phyloP scores from a whole-genome alignment of 2,797 vertebrate species.

The Loris lydekkerianus region DNA sequence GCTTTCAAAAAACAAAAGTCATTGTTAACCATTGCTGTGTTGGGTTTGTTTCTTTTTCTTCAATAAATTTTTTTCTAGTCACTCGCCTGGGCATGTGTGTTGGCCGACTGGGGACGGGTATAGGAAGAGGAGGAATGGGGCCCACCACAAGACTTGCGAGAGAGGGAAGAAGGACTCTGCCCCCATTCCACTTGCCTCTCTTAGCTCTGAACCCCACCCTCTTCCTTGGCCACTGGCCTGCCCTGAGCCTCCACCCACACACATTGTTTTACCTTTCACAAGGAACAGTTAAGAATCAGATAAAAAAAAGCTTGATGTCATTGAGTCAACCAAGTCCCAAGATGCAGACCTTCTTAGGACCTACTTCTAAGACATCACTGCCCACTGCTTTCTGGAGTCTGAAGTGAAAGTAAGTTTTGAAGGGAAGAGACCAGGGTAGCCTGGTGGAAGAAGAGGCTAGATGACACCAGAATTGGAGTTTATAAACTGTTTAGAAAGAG shows the following conservation, averaged over 20 bases:
- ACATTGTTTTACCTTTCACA: too few species aligned
- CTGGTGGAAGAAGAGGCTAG: neutral
- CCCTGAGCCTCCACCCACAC: neutral
- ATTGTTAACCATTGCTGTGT: conserved; percentile 88
- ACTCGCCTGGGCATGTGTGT: conserved; percentile 75
- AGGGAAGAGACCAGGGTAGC: neutral
- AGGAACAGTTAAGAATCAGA: neutral
- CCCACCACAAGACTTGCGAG: neutral
- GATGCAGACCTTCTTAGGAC: neutral
- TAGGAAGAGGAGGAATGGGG: fast-evolving
- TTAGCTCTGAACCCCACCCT: neutral
- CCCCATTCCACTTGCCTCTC: neutral
- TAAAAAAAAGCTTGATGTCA: neutral
- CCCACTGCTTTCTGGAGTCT: neutral
- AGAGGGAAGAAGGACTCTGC: too few species aligned
- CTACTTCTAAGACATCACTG: neutral
- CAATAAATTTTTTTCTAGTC: conserved; percentile 92
- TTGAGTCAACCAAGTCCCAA: neutral
- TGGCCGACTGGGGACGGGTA: neutral
- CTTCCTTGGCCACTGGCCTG: neutral
- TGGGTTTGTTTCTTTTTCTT: conserved; percentile 89
- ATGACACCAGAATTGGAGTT: neutral
- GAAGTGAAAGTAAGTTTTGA: neutral
- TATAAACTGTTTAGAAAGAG: too few species aligned
- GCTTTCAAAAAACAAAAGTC: conserved; percentile 73